A percentile compares a stretch with the other conserved stretches of the same genome.
Evolutionary conservation across 1,140 invertebrate species (phyloP).

Genomic region (Choristoneura fumiferana): DNA sequence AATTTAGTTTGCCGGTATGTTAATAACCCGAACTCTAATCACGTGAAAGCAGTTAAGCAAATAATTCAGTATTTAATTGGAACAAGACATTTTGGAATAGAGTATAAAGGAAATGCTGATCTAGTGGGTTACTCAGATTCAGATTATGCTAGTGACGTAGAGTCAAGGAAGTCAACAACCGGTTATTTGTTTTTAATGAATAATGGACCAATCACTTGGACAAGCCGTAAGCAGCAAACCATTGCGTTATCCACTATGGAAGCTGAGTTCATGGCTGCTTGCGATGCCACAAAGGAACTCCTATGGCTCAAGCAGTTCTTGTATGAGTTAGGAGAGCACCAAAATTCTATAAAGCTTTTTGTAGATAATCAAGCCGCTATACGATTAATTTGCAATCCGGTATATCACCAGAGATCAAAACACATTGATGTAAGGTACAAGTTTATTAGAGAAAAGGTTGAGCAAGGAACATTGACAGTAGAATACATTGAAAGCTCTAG

Average conservation of each 20-base stretch:
- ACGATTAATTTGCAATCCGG: too few relatives aligned
- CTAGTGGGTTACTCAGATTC: background rate
- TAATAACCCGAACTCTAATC: background rate
- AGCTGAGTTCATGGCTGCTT: background rate
- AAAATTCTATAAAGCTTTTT: background rate
- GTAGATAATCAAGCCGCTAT: background rate
- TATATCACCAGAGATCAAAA: too few relatives aligned
- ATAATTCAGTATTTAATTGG: background rate
- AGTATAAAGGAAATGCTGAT: background rate
- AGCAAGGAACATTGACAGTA: too few relatives aligned
- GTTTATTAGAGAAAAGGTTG: too few relatives aligned
- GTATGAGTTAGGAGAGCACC: background rate
- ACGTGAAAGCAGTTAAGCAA: background rate
- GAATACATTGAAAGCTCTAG: too few relatives aligned
- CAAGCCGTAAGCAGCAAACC: background rate
- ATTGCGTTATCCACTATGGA: background rate
- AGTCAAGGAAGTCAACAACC: background rate
- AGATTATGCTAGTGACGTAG: background rate
- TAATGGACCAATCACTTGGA: background rate
- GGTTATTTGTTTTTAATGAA: background rate
- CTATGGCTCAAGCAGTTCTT: background rate
- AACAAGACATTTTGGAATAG: background rate
- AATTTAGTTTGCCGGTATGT: background rate
- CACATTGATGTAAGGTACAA: too few relatives aligned
- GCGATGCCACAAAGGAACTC: background rate